Evolutionary conservation across 1,140 invertebrate species (phyloP).

Genomic region (Drosophila ercepeae): DNA sequence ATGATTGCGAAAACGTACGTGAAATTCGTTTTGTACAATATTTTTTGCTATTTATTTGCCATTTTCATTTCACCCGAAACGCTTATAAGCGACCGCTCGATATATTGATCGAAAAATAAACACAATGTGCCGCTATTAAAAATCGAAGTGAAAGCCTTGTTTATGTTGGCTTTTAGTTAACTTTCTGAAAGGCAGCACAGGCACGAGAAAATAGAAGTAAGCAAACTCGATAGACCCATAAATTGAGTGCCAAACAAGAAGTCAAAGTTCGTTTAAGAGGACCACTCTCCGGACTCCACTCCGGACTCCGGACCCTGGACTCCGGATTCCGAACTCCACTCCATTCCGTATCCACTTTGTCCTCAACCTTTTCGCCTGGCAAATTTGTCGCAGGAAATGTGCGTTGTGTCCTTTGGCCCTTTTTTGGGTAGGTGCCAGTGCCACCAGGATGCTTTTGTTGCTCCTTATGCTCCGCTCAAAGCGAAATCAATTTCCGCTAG

Average conservation of each 20-base stretch:
- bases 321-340: neutral
- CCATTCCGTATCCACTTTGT: slow-evolving; percentile 16
- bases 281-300: slow-evolving; percentile 16
- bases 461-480: slow-evolving; percentile 60
- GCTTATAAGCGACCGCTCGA: slow-evolving; percentile 30
- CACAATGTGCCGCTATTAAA: slow-evolving; percentile 70
- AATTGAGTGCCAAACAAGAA: slow-evolving; percentile 73
- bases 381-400: slow-evolving; percentile 81
- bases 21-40: slow-evolving; percentile 47
- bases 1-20: slow-evolving; percentile 42
- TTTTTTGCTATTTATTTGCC: slow-evolving; percentile 42
- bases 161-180: slow-evolving; percentile 78
- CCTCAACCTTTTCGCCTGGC: slow-evolving; percentile 54
- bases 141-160: slow-evolving; percentile 70
- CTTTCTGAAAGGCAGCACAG: slow-evolving; percentile 18
- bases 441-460: slow-evolving; percentile 10
- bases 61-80: slow-evolving; percentile 6
- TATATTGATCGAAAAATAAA: slow-evolving; percentile 45
- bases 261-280: slow-evolving; percentile 76
- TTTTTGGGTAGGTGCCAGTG: slow-evolving; percentile 50
- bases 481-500: slow-evolving; percentile 76
- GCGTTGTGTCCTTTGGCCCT: slow-evolving; percentile 58
- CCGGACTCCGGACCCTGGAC: neutral
- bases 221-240: slow-evolving; percentile 78
- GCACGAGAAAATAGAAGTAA: neutral